A percentile compares a stretch with the other conserved stretches of the same genome.
Conservation (phyloP, 2,113 vertebrate genomes). For the Hucho hucho region DNA sequence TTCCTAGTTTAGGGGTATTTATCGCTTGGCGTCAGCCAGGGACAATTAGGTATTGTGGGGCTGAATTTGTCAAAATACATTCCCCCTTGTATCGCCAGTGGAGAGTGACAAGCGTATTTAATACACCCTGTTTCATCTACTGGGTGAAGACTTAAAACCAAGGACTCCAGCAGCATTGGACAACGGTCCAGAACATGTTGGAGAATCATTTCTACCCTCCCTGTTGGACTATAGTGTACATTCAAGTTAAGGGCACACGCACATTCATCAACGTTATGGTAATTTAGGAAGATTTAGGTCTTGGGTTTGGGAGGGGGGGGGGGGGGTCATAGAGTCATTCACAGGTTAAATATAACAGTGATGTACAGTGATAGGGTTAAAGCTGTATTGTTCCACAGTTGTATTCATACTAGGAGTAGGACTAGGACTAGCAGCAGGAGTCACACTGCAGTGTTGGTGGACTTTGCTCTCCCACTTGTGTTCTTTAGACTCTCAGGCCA, state of each 20-base stretch:
- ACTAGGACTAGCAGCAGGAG: not conserved
- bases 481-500: slow-evolving; percentile 52
- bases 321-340: too few species aligned
- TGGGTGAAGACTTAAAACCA: slow-evolving; percentile 69
- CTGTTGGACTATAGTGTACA: slow-evolving; percentile 23
- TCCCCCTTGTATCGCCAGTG: slow-evolving; percentile 71
- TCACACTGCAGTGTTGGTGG: slow-evolving; percentile 1
- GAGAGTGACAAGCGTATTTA: slow-evolving; percentile 80
- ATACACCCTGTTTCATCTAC: slow-evolving; percentile 84
- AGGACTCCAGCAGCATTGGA: slow-evolving; percentile 36
- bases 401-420: too few species aligned
- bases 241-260: not conserved
- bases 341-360: not conserved
- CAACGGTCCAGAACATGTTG: slow-evolving; percentile 59
- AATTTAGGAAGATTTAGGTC: slow-evolving; percentile 7
- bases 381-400: too few species aligned
- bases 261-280: slow-evolving; percentile 21
- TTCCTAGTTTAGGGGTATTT: slow-evolving; percentile 78
- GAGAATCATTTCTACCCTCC: slow-evolving; percentile 38
- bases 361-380: too few species aligned
- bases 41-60: slow-evolving; percentile 76
- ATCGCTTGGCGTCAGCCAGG: slow-evolving; percentile 79
- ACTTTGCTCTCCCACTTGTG: slow-evolving; percentile 41
- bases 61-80: slow-evolving; percentile 90
- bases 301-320: slow-evolving; percentile 8